A percentile compares a stretch with the other conserved stretches of the same genome.
Conservation (phyloP, 2,797 vertebrate species). For the Craterocephalus amniculus region DNA sequence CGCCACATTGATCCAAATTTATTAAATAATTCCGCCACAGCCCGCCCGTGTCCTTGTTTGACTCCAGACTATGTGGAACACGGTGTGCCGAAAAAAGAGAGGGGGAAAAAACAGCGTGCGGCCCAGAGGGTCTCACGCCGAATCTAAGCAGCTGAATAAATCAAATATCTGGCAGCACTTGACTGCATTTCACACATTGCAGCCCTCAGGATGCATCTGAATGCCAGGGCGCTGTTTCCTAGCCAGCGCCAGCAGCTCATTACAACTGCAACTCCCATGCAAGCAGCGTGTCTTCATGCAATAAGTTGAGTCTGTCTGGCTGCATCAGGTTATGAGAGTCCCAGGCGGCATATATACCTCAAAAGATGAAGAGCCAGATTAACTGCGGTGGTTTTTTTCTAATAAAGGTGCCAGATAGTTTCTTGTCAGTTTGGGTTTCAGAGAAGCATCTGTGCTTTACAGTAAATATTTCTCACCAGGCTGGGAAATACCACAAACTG, state of each 20-base stretch:
- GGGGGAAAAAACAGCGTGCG: constrained; percentile 21
- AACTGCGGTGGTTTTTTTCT: background rate
- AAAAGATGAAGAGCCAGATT: background rate
- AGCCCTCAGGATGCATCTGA: constrained; percentile 18
- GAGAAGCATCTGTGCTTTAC: constrained; percentile 24
- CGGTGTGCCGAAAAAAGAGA: constrained; percentile 62
- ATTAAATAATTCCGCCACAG: constrained; percentile 45
- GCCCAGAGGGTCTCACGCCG: constrained; percentile 19
- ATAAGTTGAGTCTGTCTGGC: background rate
- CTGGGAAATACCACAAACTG: constrained; percentile 51
- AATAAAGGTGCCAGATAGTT: background rate
- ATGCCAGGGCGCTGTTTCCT: constrained; percentile 17
- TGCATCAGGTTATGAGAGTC: background rate
- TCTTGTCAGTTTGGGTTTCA: constrained; percentile 32
- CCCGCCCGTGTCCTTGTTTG: constrained; percentile 73
- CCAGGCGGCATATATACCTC: background rate
- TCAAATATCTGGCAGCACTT: constrained; percentile 29
- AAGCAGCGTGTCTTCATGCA: constrained; percentile 17
- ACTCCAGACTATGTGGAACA: constrained; percentile 71
- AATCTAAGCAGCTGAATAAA: constrained; percentile 39
- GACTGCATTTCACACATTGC: constrained; percentile 22
- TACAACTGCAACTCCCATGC: constrained; percentile 13
- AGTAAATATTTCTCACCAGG: constrained; percentile 50
- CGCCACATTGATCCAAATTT: constrained; percentile 29
- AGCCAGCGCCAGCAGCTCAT: constrained; percentile 6